Conservation (phyloP, 2,113 vertebrate species). For the Rhinopomastus cyanomelas region DNA sequence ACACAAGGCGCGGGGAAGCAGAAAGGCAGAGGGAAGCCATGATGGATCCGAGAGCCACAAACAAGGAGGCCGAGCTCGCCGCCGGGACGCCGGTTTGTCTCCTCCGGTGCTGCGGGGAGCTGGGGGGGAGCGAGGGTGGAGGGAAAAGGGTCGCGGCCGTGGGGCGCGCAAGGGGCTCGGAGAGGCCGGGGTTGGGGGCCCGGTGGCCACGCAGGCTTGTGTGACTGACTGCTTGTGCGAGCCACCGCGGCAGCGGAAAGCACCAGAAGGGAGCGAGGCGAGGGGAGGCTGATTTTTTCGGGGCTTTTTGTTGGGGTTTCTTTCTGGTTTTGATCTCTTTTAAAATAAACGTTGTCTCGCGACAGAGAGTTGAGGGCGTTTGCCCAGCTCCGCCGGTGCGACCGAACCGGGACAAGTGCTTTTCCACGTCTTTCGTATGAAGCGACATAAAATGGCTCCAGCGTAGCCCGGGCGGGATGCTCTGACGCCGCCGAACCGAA, state of each 20-base stretch:
- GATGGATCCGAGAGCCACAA: constrained; percentile 74
- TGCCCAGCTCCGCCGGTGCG: neutral
- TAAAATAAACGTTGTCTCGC: constrained; percentile 50
- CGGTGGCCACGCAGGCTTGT: constrained; percentile 56
- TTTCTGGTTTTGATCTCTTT: neutral
- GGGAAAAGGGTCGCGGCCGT: constrained; percentile 23
- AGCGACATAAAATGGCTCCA: constrained; percentile 68
- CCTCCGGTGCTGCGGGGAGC: constrained; percentile 66
- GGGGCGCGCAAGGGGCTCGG: constrained; percentile 38
- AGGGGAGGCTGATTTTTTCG: too few relatives aligned
- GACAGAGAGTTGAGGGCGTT: neutral
- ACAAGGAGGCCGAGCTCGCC: constrained; percentile 69
- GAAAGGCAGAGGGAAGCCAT: constrained; percentile 76
- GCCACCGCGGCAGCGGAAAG: constrained; percentile 55
- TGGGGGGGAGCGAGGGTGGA: neutral
- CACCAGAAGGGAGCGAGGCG: constrained; percentile 7
- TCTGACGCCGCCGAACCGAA: neutral
- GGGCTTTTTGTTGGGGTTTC: neutral
- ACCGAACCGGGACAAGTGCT: constrained; percentile 71
- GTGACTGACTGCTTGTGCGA: constrained; percentile 80
- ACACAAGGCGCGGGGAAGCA: constrained; percentile 83
- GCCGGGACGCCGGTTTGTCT: constrained; percentile 69
- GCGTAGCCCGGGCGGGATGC: constrained; percentile 1
- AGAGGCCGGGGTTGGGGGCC: constrained; percentile 1
- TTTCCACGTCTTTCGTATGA: constrained; percentile 67